Base-by-base conservation (phyloP, 1,140 invertebrate genomes). In the Plutomurus gul region DNA sequence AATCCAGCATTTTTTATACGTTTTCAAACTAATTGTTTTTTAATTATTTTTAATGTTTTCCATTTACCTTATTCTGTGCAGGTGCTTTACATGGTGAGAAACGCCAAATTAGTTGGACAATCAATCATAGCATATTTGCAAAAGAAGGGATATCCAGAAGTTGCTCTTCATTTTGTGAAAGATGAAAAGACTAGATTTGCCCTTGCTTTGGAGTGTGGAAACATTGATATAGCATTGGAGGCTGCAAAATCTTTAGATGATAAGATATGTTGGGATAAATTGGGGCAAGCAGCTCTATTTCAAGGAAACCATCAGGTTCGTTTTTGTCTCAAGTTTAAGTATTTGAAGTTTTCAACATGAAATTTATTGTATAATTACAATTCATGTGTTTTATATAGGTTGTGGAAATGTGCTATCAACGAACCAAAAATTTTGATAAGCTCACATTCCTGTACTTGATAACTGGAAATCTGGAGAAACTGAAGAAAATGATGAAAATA, bases 161-260 rank as follows among this genome's bases (percentile, higher is more conserved):
- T 99, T n/a, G 98, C 98, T 0, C 88, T 99, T 8, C 97, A 99
- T 86, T 99, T 99, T 88, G 98, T 99, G 0, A 99, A 99, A 87
- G 98, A 99, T 86, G 96, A 99, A 82, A 98, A 98, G 85, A 99
- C 98, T 0, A 90, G 97, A 49, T 97, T 99, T 87, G 94, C 95
- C 3, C 87, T 99, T 70, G 98, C 98, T 0, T 87, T 99, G 11
- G 97, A 99, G 87, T 99, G 98, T 87, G 96, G 97, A 8, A 99
- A 99, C 86, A 97, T 99, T 85, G 97, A 99, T 86, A 95, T 98
- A 46, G 93, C 94, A 0, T 84, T 94, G 1, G 97, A 99, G 87
- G 96, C 97, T 0, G 98, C 98, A 1, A 93, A 96, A 85, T 92
- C 93, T 3, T 86, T 99, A 5, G 97, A 99, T 87, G 95, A 99